Evolutionary conservation across 2,888 invertebrate genomes (phyloP), one percentile per base, ranked within the genome.

Genomic region (Limnephilus marmoratus): DNA sequence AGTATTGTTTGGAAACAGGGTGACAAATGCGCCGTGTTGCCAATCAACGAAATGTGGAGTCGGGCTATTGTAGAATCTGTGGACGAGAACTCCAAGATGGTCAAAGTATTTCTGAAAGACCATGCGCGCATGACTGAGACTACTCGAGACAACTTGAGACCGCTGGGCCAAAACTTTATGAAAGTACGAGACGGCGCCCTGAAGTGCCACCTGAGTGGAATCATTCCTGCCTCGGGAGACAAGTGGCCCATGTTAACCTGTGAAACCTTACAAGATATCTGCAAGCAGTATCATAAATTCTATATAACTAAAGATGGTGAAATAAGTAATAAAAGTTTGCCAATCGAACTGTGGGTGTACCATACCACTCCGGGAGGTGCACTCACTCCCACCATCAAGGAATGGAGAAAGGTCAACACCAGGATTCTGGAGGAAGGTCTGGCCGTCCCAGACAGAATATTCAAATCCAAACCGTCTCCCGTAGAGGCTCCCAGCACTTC

Each of bases 191-290:
- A 97, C 92, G 97, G 97, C 0, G 97, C 97, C 0, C 95, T 97
- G 37, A 97, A 96, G 94, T 97, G 98, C 93, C 97, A 97, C 94
- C 94, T 98, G 90, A 97, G 96, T 2, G 97, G 97, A 34, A 96
- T 98, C 15, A 95, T 95, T 41, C 97, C 98, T 0, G 97, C 98
- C 0, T 97, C 97, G 0, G 97, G 97, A 0, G 95, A 96, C 0
- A 96, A 96, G 41, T 98, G 97, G 97, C 96, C 97, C 0, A 95
- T 95, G 0, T 94, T 97, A 0, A 96, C 98, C 0, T 97, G 97
- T 49, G 97, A 97, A 93, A 96, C 95, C 93, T 95, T 98, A 1
- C 95, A 95, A 85, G 96, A 96, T 24, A 95, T 97, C 3, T 94
- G 97, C 2, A 95, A 95, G 1, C 95, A 95, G 0, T 97, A 97